Percentiles rank a stretch among this genome's conserved stretches.
These are phyloP conservation scores for mouse (Mus musculus) DNA, from an alignment of 2,113 vertebrate genomes.

Conservation along the genomic window DNA sequence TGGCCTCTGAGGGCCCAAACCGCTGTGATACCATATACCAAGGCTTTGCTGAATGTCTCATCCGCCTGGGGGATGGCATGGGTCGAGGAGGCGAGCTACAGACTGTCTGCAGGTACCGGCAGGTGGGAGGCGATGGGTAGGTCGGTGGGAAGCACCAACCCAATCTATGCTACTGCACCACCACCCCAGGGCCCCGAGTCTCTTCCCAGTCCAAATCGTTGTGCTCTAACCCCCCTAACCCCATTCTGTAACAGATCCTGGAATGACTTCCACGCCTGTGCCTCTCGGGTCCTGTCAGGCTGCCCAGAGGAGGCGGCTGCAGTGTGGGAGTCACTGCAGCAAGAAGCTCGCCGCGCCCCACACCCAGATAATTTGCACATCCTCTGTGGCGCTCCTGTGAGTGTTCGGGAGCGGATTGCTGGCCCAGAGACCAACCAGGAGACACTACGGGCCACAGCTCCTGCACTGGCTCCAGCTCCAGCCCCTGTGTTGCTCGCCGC, in stretches of 20 bases:
- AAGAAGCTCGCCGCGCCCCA: constrained; percentile 96
- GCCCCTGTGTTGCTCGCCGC: constrained; percentile 36
- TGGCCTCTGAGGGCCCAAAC: constrained; percentile 84
- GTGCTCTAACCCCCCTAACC: constrained; percentile 36
- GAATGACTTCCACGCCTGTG: constrained; percentile 96
- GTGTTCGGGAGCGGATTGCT: constrained; percentile 71
- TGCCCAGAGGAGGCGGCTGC: constrained; percentile 94
- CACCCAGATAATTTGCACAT: constrained; percentile 96
- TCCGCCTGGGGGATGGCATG: constrained; percentile 95
- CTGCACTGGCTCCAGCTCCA: constrained; percentile 10
- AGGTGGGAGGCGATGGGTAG: not conserved
- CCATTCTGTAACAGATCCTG: constrained; percentile 91
- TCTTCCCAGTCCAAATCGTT: not conserved
- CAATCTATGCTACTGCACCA: not conserved
- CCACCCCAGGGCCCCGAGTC: not conserved
- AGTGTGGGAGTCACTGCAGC: constrained; percentile 96
- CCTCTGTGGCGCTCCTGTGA: constrained; percentile 90
- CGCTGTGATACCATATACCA: constrained; percentile 96
- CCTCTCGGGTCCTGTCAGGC: constrained; percentile 91
- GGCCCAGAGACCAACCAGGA: constrained; percentile 93
- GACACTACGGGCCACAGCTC: constrained; percentile 87
- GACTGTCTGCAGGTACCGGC: constrained; percentile 94
- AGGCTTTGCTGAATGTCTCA: constrained; percentile 95
- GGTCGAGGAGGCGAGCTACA: constrained; percentile 91
- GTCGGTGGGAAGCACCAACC: not conserved